phyloP scores from a whole-genome alignment of 2,113 vertebrate genomes.

The Cyanistes caeruleus region DNA sequence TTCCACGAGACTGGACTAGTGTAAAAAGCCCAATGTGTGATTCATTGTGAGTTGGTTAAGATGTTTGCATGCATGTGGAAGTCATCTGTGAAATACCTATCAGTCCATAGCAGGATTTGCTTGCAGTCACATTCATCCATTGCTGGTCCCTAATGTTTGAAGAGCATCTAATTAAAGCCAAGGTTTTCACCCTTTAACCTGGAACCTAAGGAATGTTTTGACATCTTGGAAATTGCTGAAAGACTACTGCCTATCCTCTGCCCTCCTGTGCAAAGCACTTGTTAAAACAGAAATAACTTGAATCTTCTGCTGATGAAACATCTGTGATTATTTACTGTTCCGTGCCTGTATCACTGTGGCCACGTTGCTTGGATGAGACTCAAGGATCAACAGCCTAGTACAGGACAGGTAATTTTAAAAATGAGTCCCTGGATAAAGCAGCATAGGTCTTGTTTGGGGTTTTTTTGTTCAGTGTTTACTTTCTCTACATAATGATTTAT shows the following conservation, averaged over 20 bases:
- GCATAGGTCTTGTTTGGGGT: not conserved
- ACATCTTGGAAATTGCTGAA: not conserved
- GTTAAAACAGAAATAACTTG: not conserved
- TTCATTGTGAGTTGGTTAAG: not conserved
- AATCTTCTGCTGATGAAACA: not conserved
- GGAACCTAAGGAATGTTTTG: not conserved
- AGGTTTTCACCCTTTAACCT: not conserved
- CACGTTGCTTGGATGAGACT: not conserved
- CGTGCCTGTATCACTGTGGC: fast-evolving
- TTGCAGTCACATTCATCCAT: not conserved
- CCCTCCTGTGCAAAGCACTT: not conserved
- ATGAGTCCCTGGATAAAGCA: not conserved
- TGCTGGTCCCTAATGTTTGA: not conserved
- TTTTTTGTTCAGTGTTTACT: not conserved
- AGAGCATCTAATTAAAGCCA: not conserved
- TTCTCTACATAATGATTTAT: not conserved
- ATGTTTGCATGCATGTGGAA: not conserved
- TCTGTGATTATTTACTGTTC: not conserved
- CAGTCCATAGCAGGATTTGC: not conserved
- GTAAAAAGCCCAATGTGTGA: not conserved
- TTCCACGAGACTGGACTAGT: not conserved
- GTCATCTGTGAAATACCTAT: not conserved
- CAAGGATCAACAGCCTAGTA: not conserved
- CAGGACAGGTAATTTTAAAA: not conserved
- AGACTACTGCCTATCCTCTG: not conserved